A percentile compares a stretch with the other conserved stretches of the same genome.
These are phyloP conservation scores for Sialia sialis DNA, from an alignment of 2,113 vertebrate species.

Conservation along the genomic window DNA sequence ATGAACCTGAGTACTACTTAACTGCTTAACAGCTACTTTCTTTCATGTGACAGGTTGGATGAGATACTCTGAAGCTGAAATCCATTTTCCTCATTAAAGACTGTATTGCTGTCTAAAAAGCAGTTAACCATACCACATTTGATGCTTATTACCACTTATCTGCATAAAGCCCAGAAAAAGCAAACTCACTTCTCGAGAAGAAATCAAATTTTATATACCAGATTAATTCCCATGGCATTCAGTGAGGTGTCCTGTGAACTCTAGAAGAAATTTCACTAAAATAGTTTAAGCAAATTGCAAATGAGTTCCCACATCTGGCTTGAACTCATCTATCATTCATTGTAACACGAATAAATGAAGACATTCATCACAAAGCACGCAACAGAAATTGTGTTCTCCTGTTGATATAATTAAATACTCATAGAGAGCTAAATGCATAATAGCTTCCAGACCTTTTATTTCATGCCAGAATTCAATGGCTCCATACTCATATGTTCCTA, in stretches of 20 bases:
- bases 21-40: background rate
- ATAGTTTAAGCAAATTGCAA: slow-evolving; percentile 65
- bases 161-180: background rate
- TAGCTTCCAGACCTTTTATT: slow-evolving; percentile 80
- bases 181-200: background rate
- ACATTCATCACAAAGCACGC: slow-evolving; percentile 78
- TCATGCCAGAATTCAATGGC: slow-evolving; percentile 79
- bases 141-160: background rate
- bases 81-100: slow-evolving; percentile 19
- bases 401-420: slow-evolving; percentile 83
- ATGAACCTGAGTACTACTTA: background rate
- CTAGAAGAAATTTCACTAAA: slow-evolving; percentile 61
- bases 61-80: background rate
- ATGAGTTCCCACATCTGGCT: slow-evolving; percentile 71
- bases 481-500: slow-evolving; percentile 79
- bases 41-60: background rate
- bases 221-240: slow-evolving; percentile 12
- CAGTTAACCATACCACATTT: background rate
- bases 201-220: background rate
- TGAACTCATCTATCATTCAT: slow-evolving; percentile 71
- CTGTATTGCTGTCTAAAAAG: background rate
- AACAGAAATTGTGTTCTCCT: slow-evolving; percentile 79
- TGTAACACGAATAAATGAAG: slow-evolving; percentile 77
- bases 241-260: slow-evolving; percentile 43
- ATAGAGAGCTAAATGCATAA: slow-evolving; percentile 77